A percentile compares a stretch with the other conserved stretches of the same genome.
phyloP scores from a whole-genome alignment of 2,888 invertebrate genomes.

The Drosophila yooni region DNA sequence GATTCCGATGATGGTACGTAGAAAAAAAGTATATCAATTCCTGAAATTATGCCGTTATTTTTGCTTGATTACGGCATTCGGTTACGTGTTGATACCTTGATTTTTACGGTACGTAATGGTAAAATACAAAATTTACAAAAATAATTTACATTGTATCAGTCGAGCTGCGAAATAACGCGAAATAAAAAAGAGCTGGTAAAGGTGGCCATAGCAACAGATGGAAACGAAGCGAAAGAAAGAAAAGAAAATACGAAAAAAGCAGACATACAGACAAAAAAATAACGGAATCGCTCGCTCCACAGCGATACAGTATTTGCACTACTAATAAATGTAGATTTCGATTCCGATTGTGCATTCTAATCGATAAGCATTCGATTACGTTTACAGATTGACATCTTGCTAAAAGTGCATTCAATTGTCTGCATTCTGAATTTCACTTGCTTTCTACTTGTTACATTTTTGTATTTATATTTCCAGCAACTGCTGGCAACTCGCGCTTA shows the following conservation, averaged over 20 bases:
- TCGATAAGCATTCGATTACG: neutral
- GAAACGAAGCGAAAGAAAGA: neutral
- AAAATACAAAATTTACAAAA: neutral
- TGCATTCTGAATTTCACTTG: neutral
- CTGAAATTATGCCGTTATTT: too few species aligned
- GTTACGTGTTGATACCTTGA: neutral
- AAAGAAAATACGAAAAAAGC: fast-evolving
- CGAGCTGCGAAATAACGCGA: neutral
- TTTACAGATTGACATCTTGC: neutral
- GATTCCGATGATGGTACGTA: neutral
- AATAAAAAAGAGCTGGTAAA: neutral
- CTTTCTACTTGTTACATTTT: conserved; percentile 23
- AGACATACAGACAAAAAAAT: neutral
- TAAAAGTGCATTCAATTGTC: conserved; percentile 9
- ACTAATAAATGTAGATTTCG: neutral
- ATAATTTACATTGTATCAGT: neutral
- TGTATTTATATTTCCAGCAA: conserved; percentile 44
- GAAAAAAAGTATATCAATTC: neutral
- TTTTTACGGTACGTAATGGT: neutral
- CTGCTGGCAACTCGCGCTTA: conserved; percentile 62
- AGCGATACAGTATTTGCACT: neutral
- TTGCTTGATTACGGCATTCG: too few species aligned
- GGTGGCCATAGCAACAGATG: neutral
- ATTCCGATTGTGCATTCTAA: neutral
- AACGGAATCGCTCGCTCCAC: neutral